Evolutionary conservation across 2,797 vertebrate species (phyloP).

Genomic region (Lutjanus campechanus): DNA sequence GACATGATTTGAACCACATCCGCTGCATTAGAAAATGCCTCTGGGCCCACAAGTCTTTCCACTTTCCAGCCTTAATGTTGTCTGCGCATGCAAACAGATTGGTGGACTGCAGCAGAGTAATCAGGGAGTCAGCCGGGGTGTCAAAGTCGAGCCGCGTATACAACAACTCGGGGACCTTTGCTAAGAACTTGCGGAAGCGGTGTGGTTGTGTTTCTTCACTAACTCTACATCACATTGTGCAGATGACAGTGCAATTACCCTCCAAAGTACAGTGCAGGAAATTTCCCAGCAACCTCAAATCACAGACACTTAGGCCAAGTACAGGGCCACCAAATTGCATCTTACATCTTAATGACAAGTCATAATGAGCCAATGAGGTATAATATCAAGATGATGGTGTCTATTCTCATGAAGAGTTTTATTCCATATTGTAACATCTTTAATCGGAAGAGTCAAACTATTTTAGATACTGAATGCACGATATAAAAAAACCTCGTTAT

Average conservation of each 20-base stretch:
- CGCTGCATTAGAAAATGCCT: constrained; percentile 20
- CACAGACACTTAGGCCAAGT: constrained; percentile 44
- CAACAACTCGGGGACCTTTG: constrained; percentile 26
- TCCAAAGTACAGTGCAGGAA: constrained; percentile 39
- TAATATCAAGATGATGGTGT: constrained; percentile 16
- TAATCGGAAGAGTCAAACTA: not conserved
- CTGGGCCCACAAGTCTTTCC: constrained; percentile 37
- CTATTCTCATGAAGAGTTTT: constrained; percentile 9
- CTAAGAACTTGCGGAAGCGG: constrained; percentile 26
- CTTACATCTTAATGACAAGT: constrained; percentile 47
- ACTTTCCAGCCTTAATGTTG: constrained; percentile 19
- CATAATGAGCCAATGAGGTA: constrained; percentile 30
- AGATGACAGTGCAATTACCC: constrained; percentile 54
- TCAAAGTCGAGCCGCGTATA: constrained; percentile 30
- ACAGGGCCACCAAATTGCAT: constrained; percentile 43
- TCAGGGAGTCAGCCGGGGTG: constrained; percentile 35
- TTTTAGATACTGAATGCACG: not conserved
- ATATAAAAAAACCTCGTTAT: not conserved
- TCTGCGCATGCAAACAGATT: constrained; percentile 18
- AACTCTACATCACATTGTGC: constrained; percentile 40
- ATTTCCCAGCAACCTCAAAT: constrained; percentile 60
- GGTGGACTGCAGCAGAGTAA: constrained; percentile 10
- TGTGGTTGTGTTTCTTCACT: constrained; percentile 43
- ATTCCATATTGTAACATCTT: constrained; percentile 9
- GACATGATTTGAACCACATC: constrained; percentile 17